These are phyloP conservation scores for Pachyrhynchus sulphureomaculatus DNA, from an alignment of 1,140 invertebrate species.

Conservation along the genomic window DNA sequence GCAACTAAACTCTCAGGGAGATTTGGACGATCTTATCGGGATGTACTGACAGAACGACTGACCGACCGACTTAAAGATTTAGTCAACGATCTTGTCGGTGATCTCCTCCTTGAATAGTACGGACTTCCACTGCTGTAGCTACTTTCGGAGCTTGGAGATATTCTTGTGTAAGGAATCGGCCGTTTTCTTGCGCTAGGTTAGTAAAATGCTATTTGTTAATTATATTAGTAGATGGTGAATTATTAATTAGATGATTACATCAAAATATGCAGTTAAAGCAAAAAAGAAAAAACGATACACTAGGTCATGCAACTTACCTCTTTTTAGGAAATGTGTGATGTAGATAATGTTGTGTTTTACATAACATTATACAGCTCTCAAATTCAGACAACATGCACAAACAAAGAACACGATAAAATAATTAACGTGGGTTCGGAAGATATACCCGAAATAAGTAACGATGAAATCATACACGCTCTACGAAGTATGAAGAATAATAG, in stretches of 20 bases:
- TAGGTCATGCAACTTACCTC: slow-evolving; percentile 27
- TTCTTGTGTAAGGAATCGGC: slow-evolving; percentile 85
- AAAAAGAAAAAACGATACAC: slow-evolving; percentile 7
- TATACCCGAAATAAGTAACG: no score
- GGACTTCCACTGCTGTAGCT: slow-evolving; percentile 63
- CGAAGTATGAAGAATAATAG: no score
- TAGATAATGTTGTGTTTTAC: no score
- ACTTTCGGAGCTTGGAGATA: slow-evolving; percentile 72
- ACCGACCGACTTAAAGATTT: slow-evolving; percentile 39
- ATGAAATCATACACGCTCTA: no score
- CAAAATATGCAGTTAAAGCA: background rate
- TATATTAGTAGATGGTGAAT: slow-evolving; percentile 13
- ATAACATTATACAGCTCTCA: no score
- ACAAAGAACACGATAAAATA: no score
- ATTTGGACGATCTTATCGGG: slow-evolving; percentile 24
- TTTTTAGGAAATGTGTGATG: no score
- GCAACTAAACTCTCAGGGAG: slow-evolving; percentile 27
- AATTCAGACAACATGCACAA: no score
- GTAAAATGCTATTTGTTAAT: slow-evolving; percentile 27
- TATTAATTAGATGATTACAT: no score
- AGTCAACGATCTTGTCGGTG: slow-evolving; percentile 53
- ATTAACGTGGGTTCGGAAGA: no score
- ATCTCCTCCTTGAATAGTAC: slow-evolving; percentile 54
- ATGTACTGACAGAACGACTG: slow-evolving; percentile 16
- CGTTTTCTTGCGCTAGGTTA: slow-evolving; percentile 81